Evolutionary conservation across 2,113 vertebrate genomes (phyloP).

Genomic region (Cyanocitta stelleri): DNA sequence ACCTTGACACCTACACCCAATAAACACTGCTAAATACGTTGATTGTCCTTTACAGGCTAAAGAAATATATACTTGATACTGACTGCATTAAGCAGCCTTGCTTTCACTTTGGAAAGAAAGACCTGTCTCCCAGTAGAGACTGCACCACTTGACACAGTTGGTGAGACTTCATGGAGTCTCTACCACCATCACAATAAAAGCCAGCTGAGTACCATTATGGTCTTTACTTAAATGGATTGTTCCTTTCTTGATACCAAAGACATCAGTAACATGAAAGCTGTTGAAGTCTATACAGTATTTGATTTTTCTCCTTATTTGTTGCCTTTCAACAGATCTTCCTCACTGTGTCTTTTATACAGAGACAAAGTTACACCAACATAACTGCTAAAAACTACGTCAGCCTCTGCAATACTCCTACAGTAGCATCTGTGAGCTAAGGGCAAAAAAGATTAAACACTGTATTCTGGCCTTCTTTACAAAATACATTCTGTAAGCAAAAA

Average conservation of each 20-base stretch:
- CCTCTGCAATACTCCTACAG: constrained; percentile 59
- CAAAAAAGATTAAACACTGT: constrained; percentile 33
- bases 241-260: background rate
- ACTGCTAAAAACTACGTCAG: constrained; percentile 61
- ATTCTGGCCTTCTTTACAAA: constrained; percentile 21
- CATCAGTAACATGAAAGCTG: background rate
- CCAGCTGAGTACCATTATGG: background rate
- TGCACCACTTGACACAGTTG: background rate
- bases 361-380: constrained; percentile 55
- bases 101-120: background rate
- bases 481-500: background rate
- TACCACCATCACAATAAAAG: background rate
- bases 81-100: background rate
- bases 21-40: background rate
- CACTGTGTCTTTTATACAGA: constrained; percentile 16
- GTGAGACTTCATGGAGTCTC: background rate
- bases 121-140: background rate
- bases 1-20: background rate
- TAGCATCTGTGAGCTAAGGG: constrained; percentile 54
- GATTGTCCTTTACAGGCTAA: background rate
- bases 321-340: constrained; percentile 17
- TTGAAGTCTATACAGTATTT: background rate
- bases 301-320: constrained; percentile 9
- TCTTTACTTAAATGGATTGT: background rate
- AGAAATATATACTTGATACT: background rate